These are phyloP conservation scores for Drosophila gaucha DNA, from an alignment of 2,888 invertebrate genomes.

Conservation along the genomic window DNA sequence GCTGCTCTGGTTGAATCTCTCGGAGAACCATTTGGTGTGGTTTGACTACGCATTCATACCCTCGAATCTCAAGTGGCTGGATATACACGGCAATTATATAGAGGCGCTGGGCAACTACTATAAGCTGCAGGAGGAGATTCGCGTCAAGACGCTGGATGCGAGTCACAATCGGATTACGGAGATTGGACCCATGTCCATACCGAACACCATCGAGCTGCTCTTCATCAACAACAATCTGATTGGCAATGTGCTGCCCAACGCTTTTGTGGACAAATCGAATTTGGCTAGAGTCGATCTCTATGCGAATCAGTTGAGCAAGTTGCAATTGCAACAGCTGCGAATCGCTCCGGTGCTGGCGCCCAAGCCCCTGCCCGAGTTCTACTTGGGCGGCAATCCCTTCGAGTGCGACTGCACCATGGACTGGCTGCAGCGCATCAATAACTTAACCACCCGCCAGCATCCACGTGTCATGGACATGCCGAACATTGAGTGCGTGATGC, in stretches of 20 bases:
- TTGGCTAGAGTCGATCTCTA: constrained; percentile 95
- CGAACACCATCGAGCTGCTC: constrained; percentile 93
- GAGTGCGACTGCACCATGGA: constrained; percentile 98
- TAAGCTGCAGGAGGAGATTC: constrained; percentile 92
- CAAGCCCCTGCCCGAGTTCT: constrained; percentile 93
- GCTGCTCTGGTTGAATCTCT: constrained; percentile 94
- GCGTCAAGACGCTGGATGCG: constrained; percentile 94
- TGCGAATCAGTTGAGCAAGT: constrained; percentile 92
- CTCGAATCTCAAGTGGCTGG: constrained; percentile 94
- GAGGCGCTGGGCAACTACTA: constrained; percentile 95
- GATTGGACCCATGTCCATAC: constrained; percentile 92
- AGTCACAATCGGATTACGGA: constrained; percentile 95
- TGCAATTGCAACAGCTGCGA: constrained; percentile 93
- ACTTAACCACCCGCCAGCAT: constrained; percentile 93
- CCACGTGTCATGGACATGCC: constrained; percentile 95
- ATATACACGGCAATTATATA: constrained; percentile 95
- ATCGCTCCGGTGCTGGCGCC: constrained; percentile 88
- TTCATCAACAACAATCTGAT: constrained; percentile 96
- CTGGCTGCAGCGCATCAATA: constrained; percentile 96
- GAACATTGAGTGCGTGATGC: constrained; percentile 94
- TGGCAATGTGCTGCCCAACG: constrained; percentile 91
- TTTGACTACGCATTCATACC: constrained; percentile 97
- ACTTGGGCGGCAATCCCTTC: constrained; percentile 96
- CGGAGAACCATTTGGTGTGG: constrained; percentile 96
- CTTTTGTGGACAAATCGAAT: constrained; percentile 93